Conservation (phyloP, 2,888 invertebrate genomes). For the Pilophorus perplexus region DNA sequence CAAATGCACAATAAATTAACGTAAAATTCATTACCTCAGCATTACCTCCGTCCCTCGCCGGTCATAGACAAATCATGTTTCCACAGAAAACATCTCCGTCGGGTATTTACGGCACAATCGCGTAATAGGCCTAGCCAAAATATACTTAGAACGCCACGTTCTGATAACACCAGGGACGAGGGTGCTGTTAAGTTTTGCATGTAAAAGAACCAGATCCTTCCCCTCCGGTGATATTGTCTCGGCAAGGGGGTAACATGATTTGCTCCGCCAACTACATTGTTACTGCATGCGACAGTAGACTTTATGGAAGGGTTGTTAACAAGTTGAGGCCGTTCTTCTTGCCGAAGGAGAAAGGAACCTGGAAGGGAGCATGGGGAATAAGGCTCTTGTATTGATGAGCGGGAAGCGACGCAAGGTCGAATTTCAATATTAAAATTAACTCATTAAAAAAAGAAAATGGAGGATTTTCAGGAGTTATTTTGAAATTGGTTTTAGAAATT, state of each 20-base stretch:
- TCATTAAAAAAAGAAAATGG: no score
- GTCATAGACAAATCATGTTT: no score
- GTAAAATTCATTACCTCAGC: no score
- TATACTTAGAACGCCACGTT: constrained; percentile 1
- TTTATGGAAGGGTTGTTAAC: constrained; percentile 34
- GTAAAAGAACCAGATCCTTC: constrained; percentile 21
- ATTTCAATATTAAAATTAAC: no score
- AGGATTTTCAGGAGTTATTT: no score
- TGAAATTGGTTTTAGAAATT: no score
- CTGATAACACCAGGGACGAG: constrained; percentile 13
- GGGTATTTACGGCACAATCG: neutral
- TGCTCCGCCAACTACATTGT: constrained; percentile 20
- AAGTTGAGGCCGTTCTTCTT: constrained; percentile 31
- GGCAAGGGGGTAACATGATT: constrained; percentile 29
- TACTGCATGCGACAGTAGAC: constrained; percentile 34
- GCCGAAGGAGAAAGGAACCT: neutral
- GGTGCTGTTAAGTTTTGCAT: constrained; percentile 25
- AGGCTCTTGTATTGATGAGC: no score
- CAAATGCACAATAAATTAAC: no score
- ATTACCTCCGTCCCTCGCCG: no score
- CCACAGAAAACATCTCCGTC: neutral
- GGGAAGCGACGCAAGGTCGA: no score
- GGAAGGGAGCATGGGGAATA: neutral
- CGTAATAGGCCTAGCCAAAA: neutral
- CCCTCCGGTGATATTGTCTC: constrained; percentile 22